A percentile compares a stretch with the other conserved stretches of the same genome.
These are phyloP conservation scores for Leucophora obtusa DNA, from an alignment of 2,888 invertebrate species.

Conservation along the genomic window DNA sequence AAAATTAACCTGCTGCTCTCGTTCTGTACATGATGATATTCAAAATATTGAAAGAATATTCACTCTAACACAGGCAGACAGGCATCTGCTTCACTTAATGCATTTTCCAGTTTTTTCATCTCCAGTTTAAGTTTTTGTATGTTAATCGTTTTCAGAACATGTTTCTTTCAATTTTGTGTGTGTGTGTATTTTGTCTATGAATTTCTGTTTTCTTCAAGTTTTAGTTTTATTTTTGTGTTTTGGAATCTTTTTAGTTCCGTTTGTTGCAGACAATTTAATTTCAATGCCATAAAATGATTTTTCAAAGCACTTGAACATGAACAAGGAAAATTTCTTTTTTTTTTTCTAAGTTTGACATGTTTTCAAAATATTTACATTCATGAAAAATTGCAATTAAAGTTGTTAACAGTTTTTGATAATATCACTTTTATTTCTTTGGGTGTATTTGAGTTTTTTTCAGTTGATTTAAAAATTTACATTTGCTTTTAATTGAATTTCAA, in stretches of 20 bases:
- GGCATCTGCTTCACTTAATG: slow-evolving; percentile 52
- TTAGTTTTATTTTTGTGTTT: not conserved
- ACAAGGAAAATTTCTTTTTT: slow-evolving; percentile 4
- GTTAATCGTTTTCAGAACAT: slow-evolving; percentile 5
- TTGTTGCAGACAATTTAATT: slow-evolving; percentile 66
- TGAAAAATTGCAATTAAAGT: too few relatives aligned
- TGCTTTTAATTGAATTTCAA: too few relatives aligned
- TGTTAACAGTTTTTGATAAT: too few relatives aligned
- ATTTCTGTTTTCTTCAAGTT: not conserved
- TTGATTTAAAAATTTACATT: too few relatives aligned
- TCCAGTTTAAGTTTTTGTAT: not conserved
- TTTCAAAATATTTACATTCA: not conserved
- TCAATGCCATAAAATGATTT: slow-evolving; percentile 64
- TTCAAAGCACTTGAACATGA: slow-evolving; percentile 54
- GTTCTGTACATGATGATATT: slow-evolving; percentile 18
- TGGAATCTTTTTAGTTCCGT: slow-evolving; percentile 46
- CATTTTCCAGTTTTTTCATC: slow-evolving; percentile 14
- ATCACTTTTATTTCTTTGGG: not conserved
- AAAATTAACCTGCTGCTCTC: slow-evolving; percentile 45
- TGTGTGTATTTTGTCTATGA: slow-evolving; percentile 2
- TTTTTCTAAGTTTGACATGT: slow-evolving; percentile 38
- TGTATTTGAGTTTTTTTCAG: too few relatives aligned
- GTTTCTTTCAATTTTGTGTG: not conserved
- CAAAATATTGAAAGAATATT: slow-evolving; percentile 22
- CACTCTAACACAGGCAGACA: slow-evolving; percentile 20